Base-by-base conservation (phyloP, 1,140 invertebrate genomes). In the Bombus waltoni region DNA sequence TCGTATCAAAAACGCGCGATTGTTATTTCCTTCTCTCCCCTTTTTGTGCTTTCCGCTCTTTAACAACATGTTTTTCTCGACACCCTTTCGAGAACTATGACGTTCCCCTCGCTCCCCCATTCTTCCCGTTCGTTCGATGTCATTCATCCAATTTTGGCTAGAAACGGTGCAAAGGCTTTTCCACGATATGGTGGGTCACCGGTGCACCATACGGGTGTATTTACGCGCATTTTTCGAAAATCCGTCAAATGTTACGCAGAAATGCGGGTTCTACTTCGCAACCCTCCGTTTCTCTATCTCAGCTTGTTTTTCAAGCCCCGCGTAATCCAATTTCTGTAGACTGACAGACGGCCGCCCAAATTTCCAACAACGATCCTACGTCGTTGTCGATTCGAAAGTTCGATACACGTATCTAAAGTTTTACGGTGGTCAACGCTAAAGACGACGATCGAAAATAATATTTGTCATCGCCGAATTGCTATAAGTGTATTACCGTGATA, bases 211-310 rank as follows among this genome's bases (percentile, higher is more conserved):
- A 95, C 94, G 95, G 95, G 94, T 88, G 90, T 95, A 95, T 95
- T 95, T 95, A 95, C 92, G 89, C 88, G 88, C 92, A 93, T 93
- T 94, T 95, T 95, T 93, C 88, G 86, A 92, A 93, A 94, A 94
- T 94, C 92, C 91, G 92, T 92, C 92, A 90, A 93, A 92, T 76
- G 89, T 93, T 93, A 86, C 91, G 87, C 77, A 85, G 86, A 88
- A 90, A 93, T 92, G 92, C 92, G 92, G 89, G 91, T 92, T 92
- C 89, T 87, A 74, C 89, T 83, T 47, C 85, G 62, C 84, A 75
- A 38, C 47, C 74, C 66, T 70, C 28, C 57, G 6, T 66, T 42
- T 57, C 44, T 59, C 82, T 62, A n/a, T n/a, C 57, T 42, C 40
- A 11, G 62, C 35, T 15, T 47, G n/a, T 68, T 91, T 91, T 91